A percentile compares a stretch with the other conserved stretches of the same genome.
These are phyloP conservation scores for Digitonthophagus gazella DNA, from an alignment of 2,888 invertebrate genomes.

Conservation along the genomic window DNA sequence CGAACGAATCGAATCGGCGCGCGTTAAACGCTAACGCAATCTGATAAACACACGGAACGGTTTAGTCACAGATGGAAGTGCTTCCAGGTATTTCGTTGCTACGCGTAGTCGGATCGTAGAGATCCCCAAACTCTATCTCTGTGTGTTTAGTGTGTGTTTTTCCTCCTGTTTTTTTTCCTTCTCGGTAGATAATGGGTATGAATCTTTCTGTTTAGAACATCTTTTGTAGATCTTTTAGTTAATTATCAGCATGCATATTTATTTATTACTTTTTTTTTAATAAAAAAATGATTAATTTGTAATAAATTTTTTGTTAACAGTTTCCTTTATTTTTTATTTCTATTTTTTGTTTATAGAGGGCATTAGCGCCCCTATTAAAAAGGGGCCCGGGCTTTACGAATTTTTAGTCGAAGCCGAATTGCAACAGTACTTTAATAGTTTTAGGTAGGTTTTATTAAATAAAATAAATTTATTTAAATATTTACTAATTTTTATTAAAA, in stretches of 20 bases:
- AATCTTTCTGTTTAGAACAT: constrained; percentile 19
- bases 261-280: not conserved
- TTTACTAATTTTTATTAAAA: constrained; percentile 10
- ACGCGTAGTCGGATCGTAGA: constrained; percentile 30
- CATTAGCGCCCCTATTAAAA: constrained; percentile 47
- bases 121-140: constrained; percentile 14
- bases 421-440: constrained; percentile 83
- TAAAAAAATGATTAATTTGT: constrained; percentile 3
- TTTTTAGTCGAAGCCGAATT: constrained; percentile 93
- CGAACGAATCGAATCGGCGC: constrained; percentile 20
- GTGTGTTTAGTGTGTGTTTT: not conserved
- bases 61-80: constrained; percentile 42
- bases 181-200: constrained; percentile 41
- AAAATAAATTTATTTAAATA: not conserved
- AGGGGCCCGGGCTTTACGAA: constrained; percentile 74
- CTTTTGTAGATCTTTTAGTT: constrained; percentile 9
- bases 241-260: constrained; percentile 13
- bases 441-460: constrained; percentile 57
- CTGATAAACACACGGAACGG: constrained; percentile 34
- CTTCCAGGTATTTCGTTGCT: constrained; percentile 44
- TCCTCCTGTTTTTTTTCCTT: constrained; percentile 27
- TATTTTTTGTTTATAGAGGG: constrained; percentile 25
- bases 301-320: not conserved
- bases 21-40: constrained; percentile 15
- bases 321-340: not conserved